Percentiles rank a stretch among this genome's conserved stretches.
phyloP scores from a whole-genome alignment of 37 sponge, comb jelly and placozoan species.

The Bolinopsis microptera region DNA sequence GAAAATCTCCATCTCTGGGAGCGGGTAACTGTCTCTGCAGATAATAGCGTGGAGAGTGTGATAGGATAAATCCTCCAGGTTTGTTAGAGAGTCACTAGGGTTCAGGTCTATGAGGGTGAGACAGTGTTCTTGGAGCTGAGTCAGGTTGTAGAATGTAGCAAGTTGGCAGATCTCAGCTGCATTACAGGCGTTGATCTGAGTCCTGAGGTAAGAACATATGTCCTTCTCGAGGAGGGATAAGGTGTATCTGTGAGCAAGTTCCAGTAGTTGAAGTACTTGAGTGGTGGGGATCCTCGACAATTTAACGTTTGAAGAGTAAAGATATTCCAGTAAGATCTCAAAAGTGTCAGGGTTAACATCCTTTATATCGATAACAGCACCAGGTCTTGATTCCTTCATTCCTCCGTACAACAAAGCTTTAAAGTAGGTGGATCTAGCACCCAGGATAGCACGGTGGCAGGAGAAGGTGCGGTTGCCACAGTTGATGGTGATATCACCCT shows the following conservation, averaged over 20 bases:
- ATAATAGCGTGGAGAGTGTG: slow-evolving; percentile 33
- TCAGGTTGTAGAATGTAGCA: slow-evolving; percentile 48
- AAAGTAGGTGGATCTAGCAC: slow-evolving; percentile 70
- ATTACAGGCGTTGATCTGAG: slow-evolving; percentile 53
- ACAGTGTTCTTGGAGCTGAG: slow-evolving; percentile 38
- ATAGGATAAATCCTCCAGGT: slow-evolving; percentile 4
- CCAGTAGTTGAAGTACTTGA: slow-evolving; percentile 69
- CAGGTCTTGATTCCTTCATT: slow-evolving; percentile 71
- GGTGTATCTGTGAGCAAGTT: slow-evolving; percentile 71
- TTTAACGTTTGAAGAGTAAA: slow-evolving; percentile 68
- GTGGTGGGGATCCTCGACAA: background rate
- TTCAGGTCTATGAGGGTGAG: slow-evolving; percentile 26
- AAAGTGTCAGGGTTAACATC: slow-evolving; percentile 69
- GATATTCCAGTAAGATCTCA: slow-evolving; percentile 67
- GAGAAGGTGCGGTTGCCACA: slow-evolving; percentile 58
- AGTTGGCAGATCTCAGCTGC: slow-evolving; percentile 67
- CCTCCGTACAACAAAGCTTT: slow-evolving; percentile 72
- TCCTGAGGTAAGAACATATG: slow-evolving; percentile 67
- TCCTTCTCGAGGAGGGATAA: slow-evolving; percentile 64
- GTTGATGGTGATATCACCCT: slow-evolving; percentile 64
- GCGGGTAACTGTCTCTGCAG: slow-evolving; percentile 45
- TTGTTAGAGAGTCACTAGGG: slow-evolving; percentile 37
- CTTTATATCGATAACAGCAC: slow-evolving; percentile 67
- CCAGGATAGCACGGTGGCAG: slow-evolving; percentile 70
- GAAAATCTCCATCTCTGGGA: slow-evolving; percentile 84